Conservation (phyloP, 2,888 invertebrate genomes). For the Baccha elongata region DNA sequence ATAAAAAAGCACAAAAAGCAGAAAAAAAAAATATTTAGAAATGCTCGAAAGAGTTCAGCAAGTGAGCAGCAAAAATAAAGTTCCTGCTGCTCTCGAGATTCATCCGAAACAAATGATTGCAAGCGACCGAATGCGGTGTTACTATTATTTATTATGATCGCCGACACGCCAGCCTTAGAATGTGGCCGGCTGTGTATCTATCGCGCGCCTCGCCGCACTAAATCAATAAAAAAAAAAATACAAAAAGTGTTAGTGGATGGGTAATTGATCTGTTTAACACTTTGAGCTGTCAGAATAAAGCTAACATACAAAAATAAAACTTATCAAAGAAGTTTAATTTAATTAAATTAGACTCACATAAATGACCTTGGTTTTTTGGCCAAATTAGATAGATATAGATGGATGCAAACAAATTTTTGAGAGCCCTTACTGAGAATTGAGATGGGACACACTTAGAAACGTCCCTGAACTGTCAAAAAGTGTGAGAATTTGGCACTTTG, state of each 20-base stretch:
- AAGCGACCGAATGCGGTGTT: constrained; percentile 47
- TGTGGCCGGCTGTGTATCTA: constrained; percentile 27
- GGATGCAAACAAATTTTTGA: neutral
- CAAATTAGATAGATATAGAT: constrained; percentile 12
- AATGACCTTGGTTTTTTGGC: constrained; percentile 23
- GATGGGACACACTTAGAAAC: neutral
- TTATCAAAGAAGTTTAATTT: constrained; percentile 8
- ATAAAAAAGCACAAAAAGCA: neutral
- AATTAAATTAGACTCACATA: constrained; percentile 26
- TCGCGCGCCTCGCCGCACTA: constrained; percentile 32
- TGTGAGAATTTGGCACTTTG: constrained; percentile 49
- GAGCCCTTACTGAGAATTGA: neutral
- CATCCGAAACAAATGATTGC: constrained; percentile 66
- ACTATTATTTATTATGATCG: constrained; percentile 27
- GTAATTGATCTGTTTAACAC: constrained; percentile 52
- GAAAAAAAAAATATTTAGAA: constrained; percentile 1
- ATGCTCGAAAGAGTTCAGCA: constrained; percentile 8
- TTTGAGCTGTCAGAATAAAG: constrained; percentile 28
- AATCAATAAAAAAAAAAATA: constrained; percentile 24
- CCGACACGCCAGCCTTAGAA: neutral
- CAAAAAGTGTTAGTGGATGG: constrained; percentile 28
- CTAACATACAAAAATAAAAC: neutral
- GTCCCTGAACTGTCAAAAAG: constrained; percentile 33
- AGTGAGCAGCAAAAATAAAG: constrained; percentile 10
- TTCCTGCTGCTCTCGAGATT: constrained; percentile 34